phyloP scores from a whole-genome alignment of 2,113 vertebrate genomes.

The Progne subis region DNA sequence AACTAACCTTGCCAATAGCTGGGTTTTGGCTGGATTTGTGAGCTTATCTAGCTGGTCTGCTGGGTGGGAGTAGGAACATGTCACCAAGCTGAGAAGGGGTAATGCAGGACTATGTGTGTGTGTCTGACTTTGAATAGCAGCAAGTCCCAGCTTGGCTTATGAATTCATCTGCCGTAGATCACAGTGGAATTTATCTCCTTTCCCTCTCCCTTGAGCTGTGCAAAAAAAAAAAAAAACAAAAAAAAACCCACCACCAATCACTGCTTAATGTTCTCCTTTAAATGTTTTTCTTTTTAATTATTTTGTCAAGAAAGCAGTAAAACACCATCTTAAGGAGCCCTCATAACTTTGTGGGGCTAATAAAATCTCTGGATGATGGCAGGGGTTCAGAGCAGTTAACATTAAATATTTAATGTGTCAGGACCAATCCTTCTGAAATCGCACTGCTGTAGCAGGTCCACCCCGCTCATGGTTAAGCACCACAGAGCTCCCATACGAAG shows the following conservation, averaged over 20 bases:
- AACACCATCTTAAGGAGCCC: neutral
- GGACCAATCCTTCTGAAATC: neutral
- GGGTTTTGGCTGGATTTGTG: neutral
- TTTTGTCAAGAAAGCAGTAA: slow-evolving; percentile 34
- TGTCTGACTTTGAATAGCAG: neutral
- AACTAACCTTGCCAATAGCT: neutral
- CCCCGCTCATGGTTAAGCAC: rapidly evolving
- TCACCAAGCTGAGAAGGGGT: neutral
- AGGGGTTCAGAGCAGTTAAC: slow-evolving; percentile 7
- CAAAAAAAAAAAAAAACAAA: neutral
- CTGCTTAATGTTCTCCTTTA: slow-evolving; percentile 14
- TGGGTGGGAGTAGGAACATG: neutral
- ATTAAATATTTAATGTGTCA: neutral
- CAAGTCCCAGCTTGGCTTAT: neutral
- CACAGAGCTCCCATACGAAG: neutral
- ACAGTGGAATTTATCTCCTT: neutral
- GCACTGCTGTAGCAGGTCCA: neutral
- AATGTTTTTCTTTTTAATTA: slow-evolving; percentile 44
- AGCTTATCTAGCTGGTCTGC: neutral
- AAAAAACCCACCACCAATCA: neutral
- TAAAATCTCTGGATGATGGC: slow-evolving; percentile 15
- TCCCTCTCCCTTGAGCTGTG: neutral
- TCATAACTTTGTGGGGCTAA: neutral
- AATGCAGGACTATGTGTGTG: neutral
- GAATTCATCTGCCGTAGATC: neutral